These are phyloP conservation scores for Tupiocoris notatus DNA, from an alignment of 2,888 invertebrate species.

Conservation along the genomic window DNA sequence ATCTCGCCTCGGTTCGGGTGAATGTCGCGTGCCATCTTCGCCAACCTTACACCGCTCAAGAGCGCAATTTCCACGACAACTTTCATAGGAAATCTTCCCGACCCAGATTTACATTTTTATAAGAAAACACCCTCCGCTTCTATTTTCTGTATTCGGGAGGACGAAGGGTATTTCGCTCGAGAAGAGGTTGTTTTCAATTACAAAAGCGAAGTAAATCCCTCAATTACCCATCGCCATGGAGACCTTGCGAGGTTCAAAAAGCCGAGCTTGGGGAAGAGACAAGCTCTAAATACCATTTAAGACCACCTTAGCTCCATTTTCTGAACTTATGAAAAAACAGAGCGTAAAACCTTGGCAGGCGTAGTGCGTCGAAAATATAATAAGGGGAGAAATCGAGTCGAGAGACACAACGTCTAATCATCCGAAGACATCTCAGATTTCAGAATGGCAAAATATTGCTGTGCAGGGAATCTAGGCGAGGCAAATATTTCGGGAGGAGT, in stretches of 20 bases:
- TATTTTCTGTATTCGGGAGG: neutral
- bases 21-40: neutral
- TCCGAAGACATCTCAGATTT: no score
- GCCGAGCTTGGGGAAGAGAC: neutral
- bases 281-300: neutral
- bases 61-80: neutral
- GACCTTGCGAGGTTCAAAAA: neutral
- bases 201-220: neutral
- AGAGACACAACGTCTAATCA: no score
- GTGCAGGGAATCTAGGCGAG: no score
- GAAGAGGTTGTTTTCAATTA: neutral
- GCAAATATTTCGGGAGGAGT: no score
- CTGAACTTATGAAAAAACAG: neutral
- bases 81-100: no score
- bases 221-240: neutral
- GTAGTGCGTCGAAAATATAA: no score
- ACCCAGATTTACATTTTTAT: neutral
- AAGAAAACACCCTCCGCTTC: neutral
- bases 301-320: neutral
- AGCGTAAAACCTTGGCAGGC: no score
- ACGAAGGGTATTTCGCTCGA: neutral
- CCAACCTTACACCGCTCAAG: no score
- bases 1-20: neutral
- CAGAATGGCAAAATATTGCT: no score
- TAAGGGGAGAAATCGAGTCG: no score